Base-by-base conservation (phyloP, 1,140 invertebrate species). In the Melipona quadrifasciata region DNA sequence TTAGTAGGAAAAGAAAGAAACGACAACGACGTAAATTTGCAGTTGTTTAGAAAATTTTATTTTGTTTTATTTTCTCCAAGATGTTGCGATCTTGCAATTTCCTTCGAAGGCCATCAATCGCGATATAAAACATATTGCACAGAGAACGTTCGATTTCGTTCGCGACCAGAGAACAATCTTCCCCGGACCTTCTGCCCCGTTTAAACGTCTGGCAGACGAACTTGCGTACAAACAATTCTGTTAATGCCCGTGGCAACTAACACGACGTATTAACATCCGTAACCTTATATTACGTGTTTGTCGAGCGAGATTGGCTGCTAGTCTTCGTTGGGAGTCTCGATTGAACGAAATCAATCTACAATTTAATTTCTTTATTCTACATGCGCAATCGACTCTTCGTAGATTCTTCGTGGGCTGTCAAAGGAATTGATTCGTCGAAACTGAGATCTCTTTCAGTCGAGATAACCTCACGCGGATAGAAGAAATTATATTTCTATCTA, bases 201-300 rank as follows among this genome's bases (percentile, higher is more conserved):
- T 31, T 12, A 39, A 67, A 47, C 47, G 21, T 4, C 6, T 14
- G 31, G 1, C 80, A 31, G 24, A 55, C 24, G 64, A 57, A 11
- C 72, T 16, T 78, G 75, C 61, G 75, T 84, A 79, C 82, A 78
- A 84, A 84, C 82, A 79, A 27, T 84, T 67, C 65, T 84, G 75
- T 84, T 79, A 79, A 58, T 55, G 80, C 58, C 39, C 31, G 74
- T 17, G 53, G 55, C 27, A 75, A 51, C 51, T n/a, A 53, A 71
- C 76, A 24, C 6, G 64, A 67, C 73, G 80, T 67, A 70, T 71
- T 71, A 71, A 84, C 82, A 79, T 47, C 67, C 4, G 65, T 84
- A 75, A 84, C 82, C 82, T 79, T 67, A 53, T 72, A 71, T 84
- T 84, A 61, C 76, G 53, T 78, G 31, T 71, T 61, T 78, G 53